These are phyloP conservation scores for Ascaphus truei DNA, from an alignment of 2,113 vertebrate species.

Conservation along the genomic window DNA sequence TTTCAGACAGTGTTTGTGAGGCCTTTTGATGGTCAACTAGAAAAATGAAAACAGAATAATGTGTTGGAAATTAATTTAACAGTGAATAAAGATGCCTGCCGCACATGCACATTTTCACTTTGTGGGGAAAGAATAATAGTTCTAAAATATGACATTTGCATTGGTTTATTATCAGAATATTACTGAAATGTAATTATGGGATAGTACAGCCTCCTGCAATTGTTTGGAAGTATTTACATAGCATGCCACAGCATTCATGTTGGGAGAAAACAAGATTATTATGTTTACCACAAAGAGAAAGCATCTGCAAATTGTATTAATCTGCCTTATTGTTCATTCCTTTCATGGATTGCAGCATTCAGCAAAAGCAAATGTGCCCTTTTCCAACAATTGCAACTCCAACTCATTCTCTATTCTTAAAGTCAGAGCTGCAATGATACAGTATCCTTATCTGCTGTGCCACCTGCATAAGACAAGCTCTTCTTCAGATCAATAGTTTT, in stretches of 20 bases:
- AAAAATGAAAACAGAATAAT: no score
- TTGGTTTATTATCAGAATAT: not conserved
- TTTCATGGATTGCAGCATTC: not conserved
- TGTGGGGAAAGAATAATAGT: not conserved
- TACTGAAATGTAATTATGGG: constrained; percentile 8
- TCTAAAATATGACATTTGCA: not conserved
- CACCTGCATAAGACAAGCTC: not conserved
- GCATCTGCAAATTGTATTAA: constrained; percentile 1
- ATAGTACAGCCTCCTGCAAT: not conserved
- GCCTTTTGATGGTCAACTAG: no score
- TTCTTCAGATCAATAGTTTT: not conserved
- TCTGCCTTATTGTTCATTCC: constrained; percentile 6
- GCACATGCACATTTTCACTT: not conserved
- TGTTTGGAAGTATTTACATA: constrained; percentile 2
- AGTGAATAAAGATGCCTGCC: not conserved
- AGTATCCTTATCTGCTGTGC: not conserved
- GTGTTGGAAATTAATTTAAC: no score
- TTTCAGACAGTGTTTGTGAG: no score
- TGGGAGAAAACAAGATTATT: not conserved
- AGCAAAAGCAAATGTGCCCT: not conserved
- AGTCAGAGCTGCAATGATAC: not conserved
- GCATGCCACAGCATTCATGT: not conserved
- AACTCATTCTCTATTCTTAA: not conserved
- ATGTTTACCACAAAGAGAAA: constrained; percentile 10
- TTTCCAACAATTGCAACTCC: not conserved